phyloP scores from a whole-genome alignment of 2,888 invertebrate species.

The Diarsia rubi region DNA sequence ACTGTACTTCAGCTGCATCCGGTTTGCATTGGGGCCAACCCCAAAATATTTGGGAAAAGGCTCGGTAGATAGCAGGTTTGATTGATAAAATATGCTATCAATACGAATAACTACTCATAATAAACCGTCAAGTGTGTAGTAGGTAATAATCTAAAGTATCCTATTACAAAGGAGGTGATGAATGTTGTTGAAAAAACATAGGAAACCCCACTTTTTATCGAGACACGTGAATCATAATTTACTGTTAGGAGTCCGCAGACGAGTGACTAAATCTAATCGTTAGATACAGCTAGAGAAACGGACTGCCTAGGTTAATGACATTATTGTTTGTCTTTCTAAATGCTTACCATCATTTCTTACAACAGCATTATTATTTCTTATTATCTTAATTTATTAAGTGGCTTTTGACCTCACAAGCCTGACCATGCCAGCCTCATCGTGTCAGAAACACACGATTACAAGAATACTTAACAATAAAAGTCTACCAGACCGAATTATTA shows the following conservation, averaged over 20 bases:
- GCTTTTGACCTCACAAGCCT: neutral
- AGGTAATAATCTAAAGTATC: constrained; percentile 1
- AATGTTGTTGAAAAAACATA: constrained; percentile 40
- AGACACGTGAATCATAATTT: constrained; percentile 26
- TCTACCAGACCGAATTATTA: neutral
- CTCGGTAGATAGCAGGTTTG: neutral
- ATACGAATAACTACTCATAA: neutral
- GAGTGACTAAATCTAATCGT: constrained; percentile 9
- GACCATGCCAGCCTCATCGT: neutral
- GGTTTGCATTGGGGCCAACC: neutral
- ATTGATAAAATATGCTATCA: neutral
- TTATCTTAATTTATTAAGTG: neutral
- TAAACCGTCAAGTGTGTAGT: neutral
- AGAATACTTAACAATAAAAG: neutral
- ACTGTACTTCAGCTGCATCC: neutral
- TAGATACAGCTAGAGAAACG: neutral
- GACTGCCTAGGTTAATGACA: neutral
- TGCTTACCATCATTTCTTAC: neutral
- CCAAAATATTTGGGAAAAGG: neutral
- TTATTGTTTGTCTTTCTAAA: neutral
- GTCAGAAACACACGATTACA: neutral
- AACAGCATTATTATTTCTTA: neutral
- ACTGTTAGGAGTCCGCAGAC: constrained; percentile 37
- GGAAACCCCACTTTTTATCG: constrained; percentile 55
- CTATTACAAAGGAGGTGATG: constrained; percentile 18